These are phyloP conservation scores for Pelobates fuscus DNA, from an alignment of 2,113 vertebrate genomes.

Conservation along the genomic window DNA sequence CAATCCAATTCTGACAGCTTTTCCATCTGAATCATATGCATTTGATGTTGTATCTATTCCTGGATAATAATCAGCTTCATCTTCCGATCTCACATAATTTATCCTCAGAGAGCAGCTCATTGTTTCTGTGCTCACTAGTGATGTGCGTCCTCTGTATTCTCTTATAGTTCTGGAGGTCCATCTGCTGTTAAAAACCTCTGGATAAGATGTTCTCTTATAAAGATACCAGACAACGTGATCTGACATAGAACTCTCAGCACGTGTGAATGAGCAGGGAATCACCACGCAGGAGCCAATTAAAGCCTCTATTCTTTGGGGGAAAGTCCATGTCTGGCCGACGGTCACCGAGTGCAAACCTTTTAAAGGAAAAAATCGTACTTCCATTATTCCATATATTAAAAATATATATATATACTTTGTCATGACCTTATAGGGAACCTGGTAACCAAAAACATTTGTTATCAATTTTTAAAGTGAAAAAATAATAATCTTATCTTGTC, in stretches of 20 bases:
- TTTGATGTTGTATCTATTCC: background rate
- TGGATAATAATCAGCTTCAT: background rate
- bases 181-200: background rate
- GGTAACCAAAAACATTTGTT: no score
- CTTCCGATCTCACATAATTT: background rate
- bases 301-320: background rate
- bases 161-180: background rate
- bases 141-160: slow-evolving; percentile 5
- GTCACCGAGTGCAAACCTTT: background rate
- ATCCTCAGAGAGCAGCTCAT: slow-evolving; percentile 25
- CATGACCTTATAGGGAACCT: no score
- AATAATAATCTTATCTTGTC: no score
- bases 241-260: background rate
- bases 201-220: background rate
- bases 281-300: background rate
- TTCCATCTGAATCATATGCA: background rate
- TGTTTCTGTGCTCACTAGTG: background rate
- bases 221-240: background rate
- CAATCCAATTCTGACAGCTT: background rate
- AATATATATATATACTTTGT: no score
- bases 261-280: slow-evolving; percentile 20
- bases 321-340: slow-evolving; percentile 5
- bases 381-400: no score
- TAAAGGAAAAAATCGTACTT: no score
- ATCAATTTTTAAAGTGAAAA: no score